Percentiles rank a stretch among this genome's conserved stretches.
These are phyloP conservation scores for Urocitellus parryii DNA, from an alignment of 2,113 vertebrate species.

Conservation along the genomic window DNA sequence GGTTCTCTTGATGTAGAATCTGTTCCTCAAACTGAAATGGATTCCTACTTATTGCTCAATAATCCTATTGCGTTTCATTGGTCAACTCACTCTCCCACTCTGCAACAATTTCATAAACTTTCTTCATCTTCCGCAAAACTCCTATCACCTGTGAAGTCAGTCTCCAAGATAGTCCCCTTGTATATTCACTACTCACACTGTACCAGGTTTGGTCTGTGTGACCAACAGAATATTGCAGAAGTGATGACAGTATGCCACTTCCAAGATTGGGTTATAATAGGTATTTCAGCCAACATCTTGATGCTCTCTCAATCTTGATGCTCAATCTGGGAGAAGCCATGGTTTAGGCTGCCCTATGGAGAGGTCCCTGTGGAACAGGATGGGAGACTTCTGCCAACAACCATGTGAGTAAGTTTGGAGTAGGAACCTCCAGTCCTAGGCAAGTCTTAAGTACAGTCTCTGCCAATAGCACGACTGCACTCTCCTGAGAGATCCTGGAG, in stretches of 20 bases:
- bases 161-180: not conserved
- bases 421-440: not conserved
- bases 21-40: slow-evolving; percentile 23
- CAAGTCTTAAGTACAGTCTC: not conserved
- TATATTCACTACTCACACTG: not conserved
- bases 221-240: not conserved
- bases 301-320: not conserved
- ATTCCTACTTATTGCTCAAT: not conserved
- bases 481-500: not conserved
- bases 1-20: not conserved
- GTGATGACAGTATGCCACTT: not conserved
- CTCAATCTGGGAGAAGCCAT: not conserved
- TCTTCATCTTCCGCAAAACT: slow-evolving; percentile 17
- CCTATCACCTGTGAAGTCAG: not conserved
- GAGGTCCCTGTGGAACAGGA: not conserved
- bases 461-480: not conserved
- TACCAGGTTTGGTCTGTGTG: not conserved
- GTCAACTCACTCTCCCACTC: not conserved
- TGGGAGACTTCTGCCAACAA: not conserved
- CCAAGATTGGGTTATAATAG: not conserved
- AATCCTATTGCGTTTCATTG: not conserved
- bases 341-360: not conserved
- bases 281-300: not conserved
- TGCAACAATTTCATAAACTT: slow-evolving; percentile 42
- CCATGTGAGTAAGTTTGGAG: not conserved